Evolutionary conservation across 2,797 vertebrate genomes (phyloP).

Genomic region (Poecilia picta): DNA sequence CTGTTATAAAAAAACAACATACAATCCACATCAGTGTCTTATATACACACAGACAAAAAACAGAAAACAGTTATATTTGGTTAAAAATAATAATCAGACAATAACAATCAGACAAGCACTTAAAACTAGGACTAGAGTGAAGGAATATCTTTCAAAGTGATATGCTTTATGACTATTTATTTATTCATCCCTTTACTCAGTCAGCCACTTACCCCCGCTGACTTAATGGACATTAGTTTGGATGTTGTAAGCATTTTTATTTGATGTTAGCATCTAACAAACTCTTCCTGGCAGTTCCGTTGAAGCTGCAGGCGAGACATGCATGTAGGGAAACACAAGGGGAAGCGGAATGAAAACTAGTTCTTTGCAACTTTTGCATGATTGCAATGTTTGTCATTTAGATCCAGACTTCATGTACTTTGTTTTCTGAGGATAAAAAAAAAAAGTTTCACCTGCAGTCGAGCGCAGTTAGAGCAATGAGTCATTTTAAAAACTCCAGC

Average conservation of each 20-base stretch:
- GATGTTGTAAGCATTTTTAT: not conserved
- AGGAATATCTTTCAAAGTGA: slow-evolving; percentile 5
- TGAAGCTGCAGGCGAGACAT: not conserved
- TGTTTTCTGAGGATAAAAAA: not conserved
- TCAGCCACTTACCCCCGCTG: slow-evolving; percentile 5
- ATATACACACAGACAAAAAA: not conserved
- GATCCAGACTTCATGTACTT: slow-evolving; percentile 7
- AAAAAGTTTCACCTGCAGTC: slow-evolving; percentile 38
- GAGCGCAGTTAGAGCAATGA: slow-evolving; percentile 19
- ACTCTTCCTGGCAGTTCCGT: not conserved
- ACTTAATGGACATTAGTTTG: slow-evolving; percentile 7
- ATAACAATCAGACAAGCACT: not conserved
- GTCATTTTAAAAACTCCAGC: slow-evolving; percentile 13
- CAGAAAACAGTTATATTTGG: not conserved
- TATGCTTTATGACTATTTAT: slow-evolving; percentile 9
- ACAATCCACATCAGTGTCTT: not conserved
- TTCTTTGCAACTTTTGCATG: not conserved
- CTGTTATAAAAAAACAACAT: not conserved
- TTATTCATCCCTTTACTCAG: slow-evolving; percentile 12
- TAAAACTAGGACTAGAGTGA: not conserved
- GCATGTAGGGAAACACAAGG: not conserved
- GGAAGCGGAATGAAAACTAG: not conserved
- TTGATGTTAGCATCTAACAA: slow-evolving; percentile 4
- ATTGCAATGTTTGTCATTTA: slow-evolving; percentile 1
- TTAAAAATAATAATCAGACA: not conserved